Evolutionary conservation across 2,797 vertebrate species (phyloP).

Genomic region (Sebastes aleutianus): DNA sequence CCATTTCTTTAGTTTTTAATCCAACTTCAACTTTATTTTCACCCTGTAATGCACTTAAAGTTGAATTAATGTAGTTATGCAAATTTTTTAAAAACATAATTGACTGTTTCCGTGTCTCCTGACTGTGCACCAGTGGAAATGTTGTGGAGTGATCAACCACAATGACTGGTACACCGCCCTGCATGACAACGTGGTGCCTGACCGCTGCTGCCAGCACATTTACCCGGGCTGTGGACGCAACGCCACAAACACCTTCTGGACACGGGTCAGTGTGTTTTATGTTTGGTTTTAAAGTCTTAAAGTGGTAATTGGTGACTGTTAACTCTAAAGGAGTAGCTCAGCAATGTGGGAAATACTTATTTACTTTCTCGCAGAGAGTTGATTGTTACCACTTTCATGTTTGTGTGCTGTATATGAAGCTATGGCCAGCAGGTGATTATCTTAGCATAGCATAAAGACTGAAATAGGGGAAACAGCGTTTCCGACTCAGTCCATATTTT

Average conservation of each 20-base stretch:
- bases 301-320: not conserved
- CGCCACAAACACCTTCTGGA: conserved; percentile 88
- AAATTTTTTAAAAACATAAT: too few relatives aligned
- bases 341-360: not conserved
- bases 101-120: not conserved
- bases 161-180: conserved; percentile 91
- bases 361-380: not conserved
- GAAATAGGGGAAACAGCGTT: too few relatives aligned
- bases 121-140: conserved; percentile 86
- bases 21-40: not conserved
- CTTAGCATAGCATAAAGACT: too few relatives aligned
- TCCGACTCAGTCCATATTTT: too few relatives aligned
- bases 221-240: conserved; percentile 90
- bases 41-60: not conserved
- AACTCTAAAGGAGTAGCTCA: not conserved
- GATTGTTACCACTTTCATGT: not conserved
- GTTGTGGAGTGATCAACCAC: conserved; percentile 90
- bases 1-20: not conserved
- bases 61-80: not conserved
- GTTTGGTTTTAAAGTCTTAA: not conserved
- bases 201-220: conserved; percentile 92
- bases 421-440: too few relatives aligned
- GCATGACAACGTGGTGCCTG: conserved; percentile 89
- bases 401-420: not conserved
- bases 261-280: conserved; percentile 76